Evolutionary conservation across 2,113 vertebrate species (phyloP).

Genomic region (Pterophyllum scalare): DNA sequence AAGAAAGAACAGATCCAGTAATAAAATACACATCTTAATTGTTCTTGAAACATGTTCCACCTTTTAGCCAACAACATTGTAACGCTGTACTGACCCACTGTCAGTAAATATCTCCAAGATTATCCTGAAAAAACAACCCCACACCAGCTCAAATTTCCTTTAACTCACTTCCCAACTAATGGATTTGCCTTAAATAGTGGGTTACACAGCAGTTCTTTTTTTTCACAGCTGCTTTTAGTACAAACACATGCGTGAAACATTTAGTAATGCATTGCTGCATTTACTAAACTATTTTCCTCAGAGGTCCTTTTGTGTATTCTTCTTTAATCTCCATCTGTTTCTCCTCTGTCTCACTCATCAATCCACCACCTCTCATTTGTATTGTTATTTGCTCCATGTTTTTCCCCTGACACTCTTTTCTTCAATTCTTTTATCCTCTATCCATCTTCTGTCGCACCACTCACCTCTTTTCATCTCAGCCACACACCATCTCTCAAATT

Average conservation of each 20-base stretch:
- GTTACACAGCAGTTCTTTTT: not conserved
- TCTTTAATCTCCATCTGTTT: constrained; percentile 17
- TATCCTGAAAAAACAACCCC: constrained; percentile 39
- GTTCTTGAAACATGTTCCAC: constrained; percentile 1
- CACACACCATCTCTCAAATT: not conserved
- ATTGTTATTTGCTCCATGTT: not conserved
- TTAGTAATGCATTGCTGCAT: not conserved
- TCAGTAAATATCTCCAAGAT: constrained; percentile 37
- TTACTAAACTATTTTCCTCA: not conserved
- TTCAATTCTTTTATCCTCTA: not conserved
- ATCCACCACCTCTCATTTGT: not conserved
- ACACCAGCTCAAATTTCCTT: constrained; percentile 32
- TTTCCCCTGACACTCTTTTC: not conserved
- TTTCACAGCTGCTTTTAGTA: constrained; percentile 7
- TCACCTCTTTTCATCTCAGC: constrained; percentile 11
- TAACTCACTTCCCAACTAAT: constrained; percentile 15
- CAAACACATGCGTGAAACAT: constrained; percentile 2
- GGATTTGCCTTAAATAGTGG: constrained; percentile 9
- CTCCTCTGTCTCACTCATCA: not conserved
- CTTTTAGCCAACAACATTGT: not conserved
- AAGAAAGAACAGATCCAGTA: not conserved
- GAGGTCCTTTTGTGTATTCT: not conserved
- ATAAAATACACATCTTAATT: not conserved
- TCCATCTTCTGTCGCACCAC: not conserved
- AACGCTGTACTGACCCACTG: not conserved